phyloP scores from a whole-genome alignment of 2,888 invertebrate species.

The Aphidoletes aphidimyza region DNA sequence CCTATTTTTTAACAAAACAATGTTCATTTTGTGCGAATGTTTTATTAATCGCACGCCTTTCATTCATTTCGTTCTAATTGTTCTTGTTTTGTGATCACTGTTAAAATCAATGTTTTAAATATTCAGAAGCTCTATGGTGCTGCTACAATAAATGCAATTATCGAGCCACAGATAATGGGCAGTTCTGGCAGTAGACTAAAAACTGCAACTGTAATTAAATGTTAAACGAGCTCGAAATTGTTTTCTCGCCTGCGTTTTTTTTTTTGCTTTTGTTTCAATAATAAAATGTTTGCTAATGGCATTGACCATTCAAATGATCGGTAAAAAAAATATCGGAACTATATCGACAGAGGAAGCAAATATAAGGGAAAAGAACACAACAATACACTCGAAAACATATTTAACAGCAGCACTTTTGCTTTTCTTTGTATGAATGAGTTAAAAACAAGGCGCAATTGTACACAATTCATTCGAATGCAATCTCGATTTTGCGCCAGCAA shows the following conservation, averaged over 20 bases:
- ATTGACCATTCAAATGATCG: slow-evolving; percentile 1
- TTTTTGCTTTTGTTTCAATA: no score
- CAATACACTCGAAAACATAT: neutral
- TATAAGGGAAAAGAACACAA: neutral
- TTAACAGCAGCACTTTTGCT: slow-evolving; percentile 5
- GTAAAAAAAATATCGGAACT: neutral
- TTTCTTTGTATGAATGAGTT: neutral
- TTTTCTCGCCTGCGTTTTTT: neutral
- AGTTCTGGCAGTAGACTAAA: neutral
- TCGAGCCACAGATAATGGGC: neutral
- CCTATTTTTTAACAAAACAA: no score
- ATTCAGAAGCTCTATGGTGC: slow-evolving; percentile 28
- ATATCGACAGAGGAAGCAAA: neutral
- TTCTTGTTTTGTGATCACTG: neutral
- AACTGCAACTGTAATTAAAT: neutral
- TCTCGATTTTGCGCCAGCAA: neutral
- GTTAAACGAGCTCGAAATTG: neutral
- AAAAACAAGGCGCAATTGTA: neutral
- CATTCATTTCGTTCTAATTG: neutral
- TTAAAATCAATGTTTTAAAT: neutral
- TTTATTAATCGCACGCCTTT: no score
- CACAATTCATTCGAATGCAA: neutral
- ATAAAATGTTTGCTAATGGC: slow-evolving; percentile 11
- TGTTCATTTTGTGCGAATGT: no score
- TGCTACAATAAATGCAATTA: neutral